phyloP scores from a whole-genome alignment of 2,797 vertebrate genomes.

The Forpus xanthops region DNA sequence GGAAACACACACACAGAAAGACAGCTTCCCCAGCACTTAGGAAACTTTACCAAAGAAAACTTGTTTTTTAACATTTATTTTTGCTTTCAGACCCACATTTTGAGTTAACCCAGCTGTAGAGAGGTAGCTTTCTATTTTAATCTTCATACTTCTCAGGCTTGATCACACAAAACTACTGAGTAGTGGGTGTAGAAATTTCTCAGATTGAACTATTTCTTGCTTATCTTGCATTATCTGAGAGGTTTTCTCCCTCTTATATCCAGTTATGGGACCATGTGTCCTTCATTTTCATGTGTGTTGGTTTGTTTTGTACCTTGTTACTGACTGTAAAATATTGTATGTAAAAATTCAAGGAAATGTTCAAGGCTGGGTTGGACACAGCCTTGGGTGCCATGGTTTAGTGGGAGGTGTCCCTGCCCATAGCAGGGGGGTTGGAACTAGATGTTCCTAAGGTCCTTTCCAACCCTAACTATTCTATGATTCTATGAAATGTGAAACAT shows the following conservation, averaged over 20 bases:
- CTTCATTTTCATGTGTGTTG: not conserved
- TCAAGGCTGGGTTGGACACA: no score
- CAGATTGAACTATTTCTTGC: not conserved
- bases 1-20: not conserved
- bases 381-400: no score
- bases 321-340: not conserved
- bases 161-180: not conserved
- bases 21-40: not conserved
- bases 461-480: no score
- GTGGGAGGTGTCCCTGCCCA: no score
- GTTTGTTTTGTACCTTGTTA: not conserved
- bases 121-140: not conserved
- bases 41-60: not conserved
- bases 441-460: no score
- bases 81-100: not conserved
- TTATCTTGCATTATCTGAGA: not conserved
- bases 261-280: not conserved
- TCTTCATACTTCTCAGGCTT: not conserved
- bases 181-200: not conserved
- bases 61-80: not conserved
- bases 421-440: no score
- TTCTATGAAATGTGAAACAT: not conserved
- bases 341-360: not conserved
- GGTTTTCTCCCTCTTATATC: not conserved
- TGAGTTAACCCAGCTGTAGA: not conserved